Conservation (phyloP, 2,113 vertebrate genomes). For the Todiramphus chloris region DNA sequence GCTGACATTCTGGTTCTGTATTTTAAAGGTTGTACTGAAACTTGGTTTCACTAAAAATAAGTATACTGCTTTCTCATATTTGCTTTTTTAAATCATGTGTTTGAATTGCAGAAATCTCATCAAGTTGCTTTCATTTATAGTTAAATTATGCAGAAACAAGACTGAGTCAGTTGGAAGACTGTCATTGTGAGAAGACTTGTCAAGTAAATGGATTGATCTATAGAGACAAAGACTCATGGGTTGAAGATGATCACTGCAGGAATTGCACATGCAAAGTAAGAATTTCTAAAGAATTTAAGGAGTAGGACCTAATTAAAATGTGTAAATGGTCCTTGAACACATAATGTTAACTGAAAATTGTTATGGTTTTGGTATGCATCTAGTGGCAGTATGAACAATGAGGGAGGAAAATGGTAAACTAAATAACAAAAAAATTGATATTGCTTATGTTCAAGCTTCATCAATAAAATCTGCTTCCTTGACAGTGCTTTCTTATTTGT, state of each 20-base stretch:
- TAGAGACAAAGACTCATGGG: conserved; percentile 92
- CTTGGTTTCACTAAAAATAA: neutral
- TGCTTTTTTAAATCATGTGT: conserved; percentile 2
- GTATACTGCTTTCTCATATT: neutral
- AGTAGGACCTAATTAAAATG: neutral
- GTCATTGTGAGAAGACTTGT: conserved; percentile 95
- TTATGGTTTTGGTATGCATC: neutral
- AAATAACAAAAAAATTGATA: neutral
- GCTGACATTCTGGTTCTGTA: neutral
- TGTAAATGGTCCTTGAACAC: neutral
- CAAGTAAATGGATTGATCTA: conserved; percentile 85
- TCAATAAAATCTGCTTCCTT: neutral
- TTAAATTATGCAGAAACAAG: conserved; percentile 95
- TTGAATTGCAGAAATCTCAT: conserved; percentile 54
- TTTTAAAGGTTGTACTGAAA: neutral
- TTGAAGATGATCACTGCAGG: conserved; percentile 91
- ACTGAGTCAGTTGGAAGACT: conserved; percentile 92
- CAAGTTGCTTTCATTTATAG: conserved; percentile 74
- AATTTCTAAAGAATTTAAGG: neutral
- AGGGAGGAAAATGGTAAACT: neutral
- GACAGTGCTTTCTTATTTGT: neutral
- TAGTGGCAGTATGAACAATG: neutral
- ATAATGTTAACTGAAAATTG: neutral
- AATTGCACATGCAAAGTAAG: conserved; percentile 93
- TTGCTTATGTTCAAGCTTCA: neutral